phyloP scores from a whole-genome alignment of 2,888 invertebrate genomes.

The Drosophila leonis region DNA sequence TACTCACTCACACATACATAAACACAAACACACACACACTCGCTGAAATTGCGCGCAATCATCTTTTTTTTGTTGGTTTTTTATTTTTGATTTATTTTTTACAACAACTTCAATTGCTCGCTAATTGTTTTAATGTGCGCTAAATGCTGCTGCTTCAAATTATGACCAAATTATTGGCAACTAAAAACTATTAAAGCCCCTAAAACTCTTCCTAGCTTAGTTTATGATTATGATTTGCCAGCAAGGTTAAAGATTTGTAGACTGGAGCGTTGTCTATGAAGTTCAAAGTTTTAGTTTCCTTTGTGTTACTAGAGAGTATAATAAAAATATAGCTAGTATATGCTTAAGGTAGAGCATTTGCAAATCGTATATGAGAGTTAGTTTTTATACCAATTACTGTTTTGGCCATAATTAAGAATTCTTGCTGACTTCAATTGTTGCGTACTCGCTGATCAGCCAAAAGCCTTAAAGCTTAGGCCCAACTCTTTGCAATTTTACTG shows the following conservation, averaged over 20 bases:
- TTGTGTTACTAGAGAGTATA: too few species aligned
- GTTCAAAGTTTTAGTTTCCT: too few species aligned
- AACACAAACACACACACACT: neutral
- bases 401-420: constrained; percentile 21
- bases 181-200: constrained; percentile 3
- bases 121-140: constrained; percentile 64
- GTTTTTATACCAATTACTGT: neutral
- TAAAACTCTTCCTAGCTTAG: constrained; percentile 13
- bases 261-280: neutral
- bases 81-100: constrained; percentile 22
- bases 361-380: neutral
- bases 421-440: constrained; percentile 15
- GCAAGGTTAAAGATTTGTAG: neutral
- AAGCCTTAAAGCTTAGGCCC: neutral
- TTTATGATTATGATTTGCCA: neutral
- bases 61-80: constrained; percentile 37
- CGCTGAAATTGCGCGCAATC: constrained; percentile 21
- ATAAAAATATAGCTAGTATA: neutral
- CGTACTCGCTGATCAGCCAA: constrained; percentile 1
- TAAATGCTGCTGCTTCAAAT: constrained; percentile 43
- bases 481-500: constrained; percentile 2
- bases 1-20: neutral
- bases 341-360: constrained; percentile 4
- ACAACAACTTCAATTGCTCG: constrained; percentile 54
- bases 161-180: constrained; percentile 30